Evolutionary conservation across 2,113 vertebrate species (phyloP).

Genomic region (Cottus gobio): DNA sequence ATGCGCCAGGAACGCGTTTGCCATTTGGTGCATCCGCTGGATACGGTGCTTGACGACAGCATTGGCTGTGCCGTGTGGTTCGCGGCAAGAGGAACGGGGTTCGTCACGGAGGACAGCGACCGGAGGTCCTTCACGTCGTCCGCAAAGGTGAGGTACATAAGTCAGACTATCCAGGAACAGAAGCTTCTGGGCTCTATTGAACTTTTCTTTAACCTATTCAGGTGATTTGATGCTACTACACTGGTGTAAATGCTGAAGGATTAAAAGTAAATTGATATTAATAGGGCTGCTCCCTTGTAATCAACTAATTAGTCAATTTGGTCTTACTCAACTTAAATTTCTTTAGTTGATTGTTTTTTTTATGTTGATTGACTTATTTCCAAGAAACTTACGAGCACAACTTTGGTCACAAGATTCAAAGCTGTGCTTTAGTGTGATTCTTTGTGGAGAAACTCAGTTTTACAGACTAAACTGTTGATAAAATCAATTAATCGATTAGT

Average conservation of each 20-base stretch:
- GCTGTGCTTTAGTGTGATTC: too few species aligned
- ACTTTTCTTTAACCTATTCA: neutral
- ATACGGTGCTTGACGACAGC: slow-evolving; percentile 95
- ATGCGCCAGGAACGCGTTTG: slow-evolving; percentile 82
- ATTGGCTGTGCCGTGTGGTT: slow-evolving; percentile 98
- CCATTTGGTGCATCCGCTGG: slow-evolving; percentile 88
- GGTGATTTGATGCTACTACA: neutral
- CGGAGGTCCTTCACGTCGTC: slow-evolving; percentile 82
- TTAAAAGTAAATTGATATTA: neutral
- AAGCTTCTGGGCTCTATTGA: neutral
- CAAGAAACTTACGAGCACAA: too few species aligned
- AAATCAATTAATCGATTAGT: neutral
- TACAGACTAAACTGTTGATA: too few species aligned
- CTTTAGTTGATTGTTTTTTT: too few species aligned
- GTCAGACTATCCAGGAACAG: neutral
- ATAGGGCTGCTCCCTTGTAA: too few species aligned
- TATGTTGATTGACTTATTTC: too few species aligned
- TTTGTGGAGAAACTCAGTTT: too few species aligned
- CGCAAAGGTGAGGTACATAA: slow-evolving; percentile 86
- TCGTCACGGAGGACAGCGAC: slow-evolving; percentile 69
- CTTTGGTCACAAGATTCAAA: too few species aligned
- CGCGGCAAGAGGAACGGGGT: slow-evolving; percentile 89
- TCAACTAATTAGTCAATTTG: too few species aligned
- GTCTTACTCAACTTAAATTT: too few species aligned
- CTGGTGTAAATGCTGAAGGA: neutral